Percentiles rank a stretch among this genome's conserved stretches.
phyloP scores from a whole-genome alignment of 2,113 vertebrate genomes.

The Lota lota region DNA sequence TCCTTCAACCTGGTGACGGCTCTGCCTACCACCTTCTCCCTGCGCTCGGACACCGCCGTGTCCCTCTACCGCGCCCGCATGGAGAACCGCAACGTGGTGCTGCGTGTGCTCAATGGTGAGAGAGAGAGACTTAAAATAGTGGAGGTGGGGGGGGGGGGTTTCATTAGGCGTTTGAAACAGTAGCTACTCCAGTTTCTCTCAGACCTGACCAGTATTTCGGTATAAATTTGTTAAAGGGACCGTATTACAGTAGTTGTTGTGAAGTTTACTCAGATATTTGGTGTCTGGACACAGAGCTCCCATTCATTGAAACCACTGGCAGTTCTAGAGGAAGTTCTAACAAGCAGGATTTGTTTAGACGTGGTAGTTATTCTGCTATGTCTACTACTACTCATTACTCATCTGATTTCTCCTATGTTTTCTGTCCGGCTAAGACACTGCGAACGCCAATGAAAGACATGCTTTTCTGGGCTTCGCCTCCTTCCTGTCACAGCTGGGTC shows the following conservation, averaged over 20 bases:
- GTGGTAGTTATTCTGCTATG: background rate
- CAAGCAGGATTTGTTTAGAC: too few relatives aligned
- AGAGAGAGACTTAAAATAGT: too few relatives aligned
- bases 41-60: constrained; percentile 52
- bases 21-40: constrained; percentile 59
- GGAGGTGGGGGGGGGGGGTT: too few relatives aligned
- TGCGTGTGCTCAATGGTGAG: constrained; percentile 75
- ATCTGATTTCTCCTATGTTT: background rate
- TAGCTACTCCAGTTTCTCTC: too few relatives aligned
- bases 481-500: constrained; percentile 75
- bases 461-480: constrained; percentile 73
- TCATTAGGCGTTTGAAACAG: too few relatives aligned
- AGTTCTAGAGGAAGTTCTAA: too few relatives aligned
- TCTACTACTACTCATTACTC: background rate
- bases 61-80: constrained; percentile 73
- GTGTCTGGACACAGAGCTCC: too few relatives aligned
- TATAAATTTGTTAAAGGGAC: too few relatives aligned
- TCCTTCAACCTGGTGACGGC: constrained; percentile 71
- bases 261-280: too few relatives aligned
- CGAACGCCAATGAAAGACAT: constrained; percentile 65
- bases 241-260: too few relatives aligned
- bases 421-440: constrained; percentile 55
- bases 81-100: constrained; percentile 74
- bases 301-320: too few relatives aligned
- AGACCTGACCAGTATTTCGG: too few relatives aligned